Base-by-base conservation (phyloP, 2,888 invertebrate genomes). In the Troides helena region DNA sequence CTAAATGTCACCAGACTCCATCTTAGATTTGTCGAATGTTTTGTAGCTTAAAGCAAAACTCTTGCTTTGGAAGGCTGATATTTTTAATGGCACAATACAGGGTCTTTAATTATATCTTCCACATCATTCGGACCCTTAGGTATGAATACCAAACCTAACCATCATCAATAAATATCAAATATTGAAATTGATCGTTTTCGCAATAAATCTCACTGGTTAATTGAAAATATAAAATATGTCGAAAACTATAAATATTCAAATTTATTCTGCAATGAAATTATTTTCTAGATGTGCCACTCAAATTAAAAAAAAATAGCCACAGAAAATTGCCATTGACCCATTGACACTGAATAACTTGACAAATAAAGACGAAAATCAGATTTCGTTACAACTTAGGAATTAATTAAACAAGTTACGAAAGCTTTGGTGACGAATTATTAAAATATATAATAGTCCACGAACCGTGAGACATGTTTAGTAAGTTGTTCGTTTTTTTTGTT, bases 341-440 rank as follows among this genome's bases (percentile, higher is more conserved):
- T 63, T 60, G 68, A 68, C 64, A 60, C 23, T 60, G 68, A 60
- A 60, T 53, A 60, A 64, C 30, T 21, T 5, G 25, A 57, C 60
- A 53, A 68, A 57, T 25, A 59, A 65, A 56, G 60, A 60, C 56
- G 43, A 39, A 65, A 57, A 46, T 56, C n/a, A 12, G 23, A 64
- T 64, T 39, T 65, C 36, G 53, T 60, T 64, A 69, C 65, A 69
- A 64, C 25, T 61, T 65, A 23, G 23, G 53, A 23, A 43, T 43
- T 25, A 25, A 59, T 58, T 36, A 21, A 14, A 18, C 39, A 43
- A 23, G 56, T 61, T 61, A n/a, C 18, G 53, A 53, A 18, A 53
- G 53, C 53, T 18, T n/a, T 53, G n/a, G 50, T 14, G 14, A 50
- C 50, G 17, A 1, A 17, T 50, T 50, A 39, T 56, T n/a, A 57